phyloP scores from a whole-genome alignment of 2,888 invertebrate species.

The Brassicogethes aeneus region DNA sequence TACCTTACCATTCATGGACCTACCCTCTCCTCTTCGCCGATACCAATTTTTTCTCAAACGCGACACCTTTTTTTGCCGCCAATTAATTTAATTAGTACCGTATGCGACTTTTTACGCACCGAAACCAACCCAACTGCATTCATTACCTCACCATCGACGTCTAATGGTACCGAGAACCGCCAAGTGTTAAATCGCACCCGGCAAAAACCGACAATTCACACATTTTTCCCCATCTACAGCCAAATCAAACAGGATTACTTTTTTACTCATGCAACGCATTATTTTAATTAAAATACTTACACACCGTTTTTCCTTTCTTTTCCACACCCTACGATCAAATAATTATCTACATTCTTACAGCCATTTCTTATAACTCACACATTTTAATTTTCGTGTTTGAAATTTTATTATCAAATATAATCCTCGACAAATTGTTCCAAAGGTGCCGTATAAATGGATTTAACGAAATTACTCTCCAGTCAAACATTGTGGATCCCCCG shows the following conservation, averaged over 20 bases:
- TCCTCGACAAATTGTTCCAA: slow-evolving; percentile 1
- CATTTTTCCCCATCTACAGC: background rate
- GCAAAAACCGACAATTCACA: background rate
- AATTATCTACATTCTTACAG: too few relatives aligned
- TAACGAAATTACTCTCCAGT: background rate
- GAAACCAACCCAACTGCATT: slow-evolving; percentile 1
- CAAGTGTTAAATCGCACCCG: background rate
- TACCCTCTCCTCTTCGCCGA: background rate
- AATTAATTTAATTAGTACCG: slow-evolving; percentile 3
- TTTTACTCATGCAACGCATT: too few relatives aligned
- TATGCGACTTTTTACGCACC: background rate
- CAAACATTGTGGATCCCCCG: background rate
- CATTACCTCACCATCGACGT: background rate
- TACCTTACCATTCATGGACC: slow-evolving; percentile 20
- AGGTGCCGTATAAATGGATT: slow-evolving; percentile 1
- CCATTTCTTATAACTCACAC: too few relatives aligned
- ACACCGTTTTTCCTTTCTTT: too few relatives aligned
- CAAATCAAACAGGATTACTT: too few relatives aligned
- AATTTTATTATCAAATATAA: slow-evolving; percentile 1
- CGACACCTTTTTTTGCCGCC: slow-evolving; percentile 3
- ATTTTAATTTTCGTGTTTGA: background rate
- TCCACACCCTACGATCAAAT: too few relatives aligned
- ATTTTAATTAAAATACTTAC: too few relatives aligned
- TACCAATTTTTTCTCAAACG: background rate
- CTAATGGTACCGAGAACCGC: background rate